Base-by-base conservation (phyloP, 2,797 vertebrate species). In the Xenentodon cancila region DNA sequence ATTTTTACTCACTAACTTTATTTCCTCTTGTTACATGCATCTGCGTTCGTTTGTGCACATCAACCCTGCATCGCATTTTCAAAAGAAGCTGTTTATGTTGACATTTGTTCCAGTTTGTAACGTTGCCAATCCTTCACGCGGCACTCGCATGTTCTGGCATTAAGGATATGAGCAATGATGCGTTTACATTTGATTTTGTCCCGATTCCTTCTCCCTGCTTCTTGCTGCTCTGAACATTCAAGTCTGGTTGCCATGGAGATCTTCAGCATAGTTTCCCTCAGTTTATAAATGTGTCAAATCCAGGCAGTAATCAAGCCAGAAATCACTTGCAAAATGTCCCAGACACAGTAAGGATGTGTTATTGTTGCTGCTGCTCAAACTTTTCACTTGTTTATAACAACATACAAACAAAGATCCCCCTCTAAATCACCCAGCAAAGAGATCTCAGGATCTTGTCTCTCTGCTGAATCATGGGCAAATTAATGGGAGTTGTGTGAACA, bases 401-500 rank as follows among this genome's bases (percentile, higher is more conserved):
- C 43, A 37, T 66, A 42, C 30, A 48, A 58, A 53, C 59, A 57
- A 50, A 15, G 52, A 49, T 9, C 52, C 17, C 57, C 20, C 27
- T 18, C 30, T 51, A 55, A 47, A 27, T 52, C 47, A 58, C 43
- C 8, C 48, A 25, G 49, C 55, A 8, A 49, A 57, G 49, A 59
- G 18, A 37, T 53, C 30, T 30, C 68, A 4, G 45, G 0, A 37
- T 60, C 63, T 44, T 21, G 16, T 57, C 55, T 72, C 61, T 48
- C 52, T 75, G 69, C 71, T 79, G 77, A 83, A 86, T 89, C 89
- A 88, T 68, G 56, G 62, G 70, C 75, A 79, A 89, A 90, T 90
- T 89, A 90, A 88, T 89, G 80, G 88, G 68, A 82, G 61, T 67
- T 66, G 73, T 88, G 78, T 90, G 77, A 86, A 85, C 67, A 82